phyloP scores from a whole-genome alignment of 2,888 invertebrate species.

The Eristalis intricaria region DNA sequence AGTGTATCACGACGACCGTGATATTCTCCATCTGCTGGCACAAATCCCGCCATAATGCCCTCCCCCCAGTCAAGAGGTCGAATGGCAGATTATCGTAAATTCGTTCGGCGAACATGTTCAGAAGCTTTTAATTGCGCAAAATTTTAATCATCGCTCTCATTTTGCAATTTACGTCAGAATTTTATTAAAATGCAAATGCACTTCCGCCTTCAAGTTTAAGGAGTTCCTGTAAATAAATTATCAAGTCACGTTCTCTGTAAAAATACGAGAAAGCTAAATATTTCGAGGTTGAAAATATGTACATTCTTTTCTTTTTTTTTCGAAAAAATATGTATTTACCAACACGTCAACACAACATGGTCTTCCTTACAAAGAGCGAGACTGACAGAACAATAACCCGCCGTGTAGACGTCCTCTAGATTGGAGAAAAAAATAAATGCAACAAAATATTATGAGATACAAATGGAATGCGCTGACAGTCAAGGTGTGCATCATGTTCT shows the following conservation, averaged over 20 bases:
- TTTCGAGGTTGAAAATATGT: neutral
- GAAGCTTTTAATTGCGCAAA: neutral
- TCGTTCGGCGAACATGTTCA: no score
- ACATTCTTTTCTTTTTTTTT: neutral
- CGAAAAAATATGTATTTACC: neutral
- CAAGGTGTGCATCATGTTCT: neutral
- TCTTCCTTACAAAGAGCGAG: neutral
- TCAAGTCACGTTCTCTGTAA: neutral
- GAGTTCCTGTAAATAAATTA: neutral
- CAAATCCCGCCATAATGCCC: neutral
- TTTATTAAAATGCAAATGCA: neutral
- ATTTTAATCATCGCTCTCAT: neutral
- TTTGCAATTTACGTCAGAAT: neutral
- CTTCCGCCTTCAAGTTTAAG: neutral
- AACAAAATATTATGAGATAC: neutral
- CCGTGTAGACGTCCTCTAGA: constrained; percentile 22
- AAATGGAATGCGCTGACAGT: neutral
- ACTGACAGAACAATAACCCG: constrained; percentile 31
- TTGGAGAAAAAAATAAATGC: neutral
- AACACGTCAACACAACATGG: neutral
- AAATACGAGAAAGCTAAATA: neutral
- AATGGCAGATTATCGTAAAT: neutral
- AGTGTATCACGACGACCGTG: neutral
- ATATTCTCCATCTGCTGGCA: neutral
- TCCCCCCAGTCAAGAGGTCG: neutral